These are phyloP conservation scores for Nineta flava DNA, from an alignment of 2,888 invertebrate species.

Conservation along the genomic window DNA sequence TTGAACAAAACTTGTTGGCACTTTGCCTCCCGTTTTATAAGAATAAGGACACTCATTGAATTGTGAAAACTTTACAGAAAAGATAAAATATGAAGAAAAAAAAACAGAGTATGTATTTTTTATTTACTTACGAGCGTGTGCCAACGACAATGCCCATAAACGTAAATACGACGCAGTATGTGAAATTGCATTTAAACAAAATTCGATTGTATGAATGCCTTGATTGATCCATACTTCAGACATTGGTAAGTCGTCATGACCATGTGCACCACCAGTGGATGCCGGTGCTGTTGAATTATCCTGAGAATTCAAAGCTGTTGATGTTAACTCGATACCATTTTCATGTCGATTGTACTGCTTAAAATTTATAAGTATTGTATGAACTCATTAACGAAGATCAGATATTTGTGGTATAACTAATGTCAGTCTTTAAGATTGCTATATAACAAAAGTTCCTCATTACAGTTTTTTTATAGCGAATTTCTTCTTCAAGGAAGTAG, in stretches of 20 bases:
- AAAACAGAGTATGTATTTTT: constrained; percentile 3
- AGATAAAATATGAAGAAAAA: neutral
- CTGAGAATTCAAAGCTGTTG: neutral
- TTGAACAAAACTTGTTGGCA: too few relatives aligned
- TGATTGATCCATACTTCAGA: constrained; percentile 87
- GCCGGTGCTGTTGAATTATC: neutral
- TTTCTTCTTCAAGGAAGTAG: too few relatives aligned
- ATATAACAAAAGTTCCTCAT: too few relatives aligned
- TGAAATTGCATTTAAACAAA: constrained; percentile 86
- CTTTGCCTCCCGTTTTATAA: too few relatives aligned
- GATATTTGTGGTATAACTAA: constrained; percentile 39
- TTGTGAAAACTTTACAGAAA: neutral
- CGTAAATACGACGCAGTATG: constrained; percentile 95
- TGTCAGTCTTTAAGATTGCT: too few relatives aligned
- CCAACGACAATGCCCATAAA: constrained; percentile 90
- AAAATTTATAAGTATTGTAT: neutral
- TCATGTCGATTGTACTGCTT: neutral
- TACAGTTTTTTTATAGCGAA: too few relatives aligned
- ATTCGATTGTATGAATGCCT: constrained; percentile 93
- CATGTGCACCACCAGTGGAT: neutral
- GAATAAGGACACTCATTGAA: too few relatives aligned
- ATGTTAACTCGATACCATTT: neutral
- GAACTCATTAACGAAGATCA: constrained; percentile 29
- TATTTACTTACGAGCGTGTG: constrained; percentile 76
- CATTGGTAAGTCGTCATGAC: constrained; percentile 31